Conservation (phyloP, 1,140 invertebrate species). For the Ceratina australensis region DNA sequence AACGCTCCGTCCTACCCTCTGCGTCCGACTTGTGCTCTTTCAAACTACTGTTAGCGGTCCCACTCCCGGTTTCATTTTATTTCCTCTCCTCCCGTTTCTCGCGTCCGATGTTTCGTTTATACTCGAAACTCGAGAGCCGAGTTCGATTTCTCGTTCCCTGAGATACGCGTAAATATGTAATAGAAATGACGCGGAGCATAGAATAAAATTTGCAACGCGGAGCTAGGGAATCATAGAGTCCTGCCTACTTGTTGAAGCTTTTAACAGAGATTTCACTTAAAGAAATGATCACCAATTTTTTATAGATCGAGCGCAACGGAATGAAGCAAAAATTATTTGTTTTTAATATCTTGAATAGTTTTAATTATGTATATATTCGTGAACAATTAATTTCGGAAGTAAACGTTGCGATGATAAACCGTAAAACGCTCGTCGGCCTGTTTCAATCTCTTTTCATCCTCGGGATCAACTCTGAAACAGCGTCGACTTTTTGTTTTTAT, state of each 20-base stretch:
- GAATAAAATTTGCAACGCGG: neutral
- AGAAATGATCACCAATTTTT: neutral
- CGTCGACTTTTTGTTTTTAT: too few relatives aligned
- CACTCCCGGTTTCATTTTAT: neutral
- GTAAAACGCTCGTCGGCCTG: too few relatives aligned
- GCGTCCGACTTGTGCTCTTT: neutral
- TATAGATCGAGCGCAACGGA: neutral
- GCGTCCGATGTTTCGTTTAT: neutral
- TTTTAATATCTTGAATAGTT: too few relatives aligned
- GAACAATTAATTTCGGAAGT: too few relatives aligned
- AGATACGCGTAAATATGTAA: neutral
- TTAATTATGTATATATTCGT: too few relatives aligned
- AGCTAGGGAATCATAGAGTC: too few relatives aligned
- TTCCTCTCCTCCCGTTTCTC: neutral
- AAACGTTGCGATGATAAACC: too few relatives aligned
- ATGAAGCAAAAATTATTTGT: too few relatives aligned
- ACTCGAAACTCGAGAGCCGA: too few relatives aligned
- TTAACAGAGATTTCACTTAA: neutral
- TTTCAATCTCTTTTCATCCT: neutral
- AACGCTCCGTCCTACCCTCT: conserved; percentile 48
- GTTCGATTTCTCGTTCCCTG: neutral
- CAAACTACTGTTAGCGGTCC: neutral
- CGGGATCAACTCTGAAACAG: neutral
- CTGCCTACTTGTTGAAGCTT: neutral
- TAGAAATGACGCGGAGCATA: neutral